Evolutionary conservation across 2,113 vertebrate genomes (phyloP).

Genomic region (Orthochromis indermauri): DNA sequence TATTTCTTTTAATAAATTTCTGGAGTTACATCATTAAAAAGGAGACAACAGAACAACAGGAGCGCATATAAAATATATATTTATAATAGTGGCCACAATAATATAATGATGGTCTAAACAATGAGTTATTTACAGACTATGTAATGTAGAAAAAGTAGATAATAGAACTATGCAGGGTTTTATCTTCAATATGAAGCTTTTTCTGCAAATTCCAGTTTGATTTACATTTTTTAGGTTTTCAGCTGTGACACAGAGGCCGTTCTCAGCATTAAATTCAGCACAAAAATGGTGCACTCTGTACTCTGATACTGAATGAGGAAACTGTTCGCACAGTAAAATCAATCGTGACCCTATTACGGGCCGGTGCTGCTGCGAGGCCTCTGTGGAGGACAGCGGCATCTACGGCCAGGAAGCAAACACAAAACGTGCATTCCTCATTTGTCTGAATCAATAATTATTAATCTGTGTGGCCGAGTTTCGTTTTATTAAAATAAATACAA

Average conservation of each 20-base stretch:
- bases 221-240: neutral
- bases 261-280: neutral
- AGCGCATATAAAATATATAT: neutral
- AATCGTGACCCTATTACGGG: neutral
- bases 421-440: neutral
- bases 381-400: neutral
- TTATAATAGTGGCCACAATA: neutral
- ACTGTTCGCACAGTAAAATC: neutral
- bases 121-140: neutral
- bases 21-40: neutral
- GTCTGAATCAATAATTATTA: slow-evolving; percentile 45
- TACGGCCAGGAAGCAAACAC: neutral
- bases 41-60: neutral
- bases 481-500: slow-evolving; percentile 32
- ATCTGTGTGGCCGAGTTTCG: slow-evolving; percentile 25
- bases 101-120: neutral
- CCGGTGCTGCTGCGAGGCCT: neutral
- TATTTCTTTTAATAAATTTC: neutral
- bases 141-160: neutral
- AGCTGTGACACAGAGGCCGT: neutral
- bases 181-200: neutral
- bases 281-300: neutral
- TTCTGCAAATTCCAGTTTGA: neutral
- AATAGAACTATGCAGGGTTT: neutral
- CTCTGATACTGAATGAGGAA: neutral